phyloP scores from a whole-genome alignment of 2,888 invertebrate genomes.

The Eremobia ochroleuca region DNA sequence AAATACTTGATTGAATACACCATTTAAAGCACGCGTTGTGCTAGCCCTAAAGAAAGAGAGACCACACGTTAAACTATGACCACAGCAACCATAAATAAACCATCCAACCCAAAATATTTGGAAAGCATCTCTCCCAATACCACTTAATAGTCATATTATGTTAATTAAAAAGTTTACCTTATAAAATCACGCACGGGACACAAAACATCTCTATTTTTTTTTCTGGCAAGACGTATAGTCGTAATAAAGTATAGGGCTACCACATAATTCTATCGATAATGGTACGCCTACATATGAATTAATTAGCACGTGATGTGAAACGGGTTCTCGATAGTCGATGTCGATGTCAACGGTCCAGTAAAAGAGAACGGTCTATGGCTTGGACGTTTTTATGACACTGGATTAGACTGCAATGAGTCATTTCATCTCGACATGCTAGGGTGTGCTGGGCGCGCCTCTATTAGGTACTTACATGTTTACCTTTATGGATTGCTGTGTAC shows the following conservation, averaged over 20 bases:
- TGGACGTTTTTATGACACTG: conserved; percentile 84
- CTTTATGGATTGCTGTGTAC: conserved; percentile 43
- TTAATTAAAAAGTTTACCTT: conserved; percentile 76
- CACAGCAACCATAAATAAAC: conserved; percentile 61
- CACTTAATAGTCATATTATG: conserved; percentile 70
- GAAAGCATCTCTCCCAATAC: conserved; percentile 67
- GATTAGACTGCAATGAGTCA: conserved; percentile 86
- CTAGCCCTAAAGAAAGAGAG: conserved; percentile 26
- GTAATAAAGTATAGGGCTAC: conserved; percentile 88
- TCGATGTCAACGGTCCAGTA: conserved; percentile 84
- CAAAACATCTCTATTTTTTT: conserved; percentile 80
- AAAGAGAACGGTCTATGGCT: conserved; percentile 85
- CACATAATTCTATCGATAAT: conserved; percentile 89
- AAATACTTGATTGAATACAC: too few species aligned
- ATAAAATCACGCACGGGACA: conserved; percentile 75
- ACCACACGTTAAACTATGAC: conserved; percentile 47
- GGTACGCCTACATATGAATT: conserved; percentile 89
- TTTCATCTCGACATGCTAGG: conserved; percentile 76
- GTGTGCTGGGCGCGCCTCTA: conserved; percentile 77
- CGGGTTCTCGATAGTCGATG: conserved; percentile 84
- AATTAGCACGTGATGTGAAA: conserved; percentile 88
- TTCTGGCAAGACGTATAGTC: conserved; percentile 81
- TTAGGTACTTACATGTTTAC: conserved; percentile 51
- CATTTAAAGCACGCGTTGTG: conserved; percentile 2
- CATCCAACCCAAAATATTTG: conserved; percentile 66